A percentile compares a stretch with the other conserved stretches of the same genome.
Evolutionary conservation across 2,797 vertebrate species (phyloP).

Genomic region (Galaxias olidus): DNA sequence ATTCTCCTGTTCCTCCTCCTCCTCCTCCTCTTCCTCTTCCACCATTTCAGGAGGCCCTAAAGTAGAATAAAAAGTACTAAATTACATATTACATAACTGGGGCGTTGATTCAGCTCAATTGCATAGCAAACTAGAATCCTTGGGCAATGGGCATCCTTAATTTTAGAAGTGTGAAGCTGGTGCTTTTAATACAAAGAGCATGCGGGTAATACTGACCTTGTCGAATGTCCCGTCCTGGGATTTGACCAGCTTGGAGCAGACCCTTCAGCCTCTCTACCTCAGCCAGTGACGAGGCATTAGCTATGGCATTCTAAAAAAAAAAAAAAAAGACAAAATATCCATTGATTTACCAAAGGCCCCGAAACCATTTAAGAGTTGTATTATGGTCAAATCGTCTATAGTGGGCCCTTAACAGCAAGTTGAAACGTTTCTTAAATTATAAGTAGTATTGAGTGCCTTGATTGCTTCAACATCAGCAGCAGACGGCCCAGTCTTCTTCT

Average conservation of each 20-base stretch:
- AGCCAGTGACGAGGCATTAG: constrained; percentile 90
- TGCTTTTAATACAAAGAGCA: background rate
- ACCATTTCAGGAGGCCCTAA: constrained; percentile 74
- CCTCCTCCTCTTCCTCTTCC: constrained; percentile 66
- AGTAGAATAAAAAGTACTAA: background rate
- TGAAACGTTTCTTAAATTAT: background rate
- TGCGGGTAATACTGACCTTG: constrained; percentile 57
- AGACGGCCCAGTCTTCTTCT: constrained; percentile 88
- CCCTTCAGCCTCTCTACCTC: constrained; percentile 95
- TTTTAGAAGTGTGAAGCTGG: no score
- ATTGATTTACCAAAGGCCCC: no score
- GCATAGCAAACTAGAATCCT: background rate
- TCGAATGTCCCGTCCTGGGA: constrained; percentile 87
- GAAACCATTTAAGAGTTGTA: no score
- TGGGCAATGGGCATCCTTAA: no score
- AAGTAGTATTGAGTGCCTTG: constrained; percentile 75
- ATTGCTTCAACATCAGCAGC: constrained; percentile 94
- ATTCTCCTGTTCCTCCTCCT: constrained; percentile 47
- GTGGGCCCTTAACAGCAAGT: background rate
- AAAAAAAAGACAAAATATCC: background rate
- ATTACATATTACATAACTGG: no score
- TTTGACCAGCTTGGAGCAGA: constrained; percentile 92
- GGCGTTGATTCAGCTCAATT: background rate
- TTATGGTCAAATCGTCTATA: background rate
- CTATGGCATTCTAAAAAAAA: constrained; percentile 84